Percentiles rank a stretch among this genome's conserved stretches.
Evolutionary conservation across 2,888 invertebrate species (phyloP).

Genomic region (Venustoraphidia nigricollis): DNA sequence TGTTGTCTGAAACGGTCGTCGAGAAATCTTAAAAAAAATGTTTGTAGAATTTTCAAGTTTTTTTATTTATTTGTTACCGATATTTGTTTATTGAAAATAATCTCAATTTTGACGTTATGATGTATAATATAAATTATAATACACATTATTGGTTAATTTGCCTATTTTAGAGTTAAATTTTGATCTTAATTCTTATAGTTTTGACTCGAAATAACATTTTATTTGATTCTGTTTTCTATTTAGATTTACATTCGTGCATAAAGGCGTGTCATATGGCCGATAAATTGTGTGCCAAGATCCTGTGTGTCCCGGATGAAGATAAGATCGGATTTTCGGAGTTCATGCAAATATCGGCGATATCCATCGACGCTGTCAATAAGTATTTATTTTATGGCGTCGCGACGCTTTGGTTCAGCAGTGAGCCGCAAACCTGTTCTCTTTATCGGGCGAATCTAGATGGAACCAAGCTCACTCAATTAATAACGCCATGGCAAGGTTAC

Average conservation of each 20-base stretch:
- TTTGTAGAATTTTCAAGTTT: too few species aligned
- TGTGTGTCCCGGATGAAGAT: constrained; percentile 26
- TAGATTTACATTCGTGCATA: constrained; percentile 16
- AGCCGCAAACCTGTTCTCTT: constrained; percentile 29
- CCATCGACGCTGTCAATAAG: constrained; percentile 43
- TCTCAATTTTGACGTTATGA: too few species aligned
- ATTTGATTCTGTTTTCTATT: constrained; percentile 18
- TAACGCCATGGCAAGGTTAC: constrained; percentile 5
- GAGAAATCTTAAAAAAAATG: too few species aligned
- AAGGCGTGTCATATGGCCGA: constrained; percentile 38
- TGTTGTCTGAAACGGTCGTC: too few species aligned
- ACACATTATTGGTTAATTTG: too few species aligned
- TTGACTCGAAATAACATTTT: too few species aligned
- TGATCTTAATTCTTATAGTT: too few species aligned
- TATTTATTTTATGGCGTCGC: constrained; percentile 40
- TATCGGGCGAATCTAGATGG: constrained; percentile 40
- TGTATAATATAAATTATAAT: too few species aligned
- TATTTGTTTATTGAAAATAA: too few species aligned
- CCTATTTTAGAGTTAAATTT: too few species aligned
- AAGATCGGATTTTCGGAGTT: constrained; percentile 15
- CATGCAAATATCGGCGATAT: constrained; percentile 38
- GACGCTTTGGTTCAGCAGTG: constrained; percentile 27
- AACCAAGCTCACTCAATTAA: constrained; percentile 27
- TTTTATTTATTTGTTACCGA: too few species aligned
- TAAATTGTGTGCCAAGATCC: constrained; percentile 37